A percentile compares a stretch with the other conserved stretches of the same genome.
Evolutionary conservation across 2,113 vertebrate species (phyloP).

Genomic region (Ammodytes marinus): DNA sequence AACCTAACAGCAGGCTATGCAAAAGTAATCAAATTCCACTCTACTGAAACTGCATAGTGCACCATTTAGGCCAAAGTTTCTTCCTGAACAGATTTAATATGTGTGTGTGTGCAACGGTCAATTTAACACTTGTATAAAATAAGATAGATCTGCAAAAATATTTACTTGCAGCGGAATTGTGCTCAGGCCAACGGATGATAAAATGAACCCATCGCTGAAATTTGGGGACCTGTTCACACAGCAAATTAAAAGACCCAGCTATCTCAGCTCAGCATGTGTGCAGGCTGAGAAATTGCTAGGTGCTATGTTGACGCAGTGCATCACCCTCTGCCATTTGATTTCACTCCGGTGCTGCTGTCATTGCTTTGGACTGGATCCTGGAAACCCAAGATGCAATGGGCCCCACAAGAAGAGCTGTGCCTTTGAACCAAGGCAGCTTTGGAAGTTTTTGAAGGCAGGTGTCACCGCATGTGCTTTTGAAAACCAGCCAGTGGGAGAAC

Average conservation of each 20-base stretch:
- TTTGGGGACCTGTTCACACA: constrained; percentile 29
- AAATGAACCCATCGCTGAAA: constrained; percentile 31
- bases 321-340: constrained; percentile 50
- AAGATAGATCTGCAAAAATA: too few species aligned
- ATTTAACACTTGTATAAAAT: too few species aligned
- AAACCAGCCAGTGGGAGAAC: constrained; percentile 58
- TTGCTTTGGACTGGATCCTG: constrained; percentile 54
- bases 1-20: too few species aligned
- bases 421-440: constrained; percentile 68
- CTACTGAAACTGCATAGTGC: too few species aligned
- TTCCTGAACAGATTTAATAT: too few species aligned
- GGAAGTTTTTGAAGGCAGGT: constrained; percentile 67
- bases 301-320: constrained; percentile 44
- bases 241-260: constrained; percentile 29
- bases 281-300: constrained; percentile 41
- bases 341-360: constrained; percentile 57
- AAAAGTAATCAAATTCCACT: too few species aligned
- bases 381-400: constrained; percentile 51
- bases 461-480: constrained; percentile 44
- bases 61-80: too few species aligned
- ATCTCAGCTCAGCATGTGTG: constrained; percentile 27
- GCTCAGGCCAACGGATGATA: background rate
- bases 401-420: constrained; percentile 55
- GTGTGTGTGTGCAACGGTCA: too few species aligned
- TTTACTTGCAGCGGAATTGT: too few species aligned